Evolutionary conservation across 2,113 vertebrate species (phyloP).

Genomic region (Mesembrinibis cayennensis): DNA sequence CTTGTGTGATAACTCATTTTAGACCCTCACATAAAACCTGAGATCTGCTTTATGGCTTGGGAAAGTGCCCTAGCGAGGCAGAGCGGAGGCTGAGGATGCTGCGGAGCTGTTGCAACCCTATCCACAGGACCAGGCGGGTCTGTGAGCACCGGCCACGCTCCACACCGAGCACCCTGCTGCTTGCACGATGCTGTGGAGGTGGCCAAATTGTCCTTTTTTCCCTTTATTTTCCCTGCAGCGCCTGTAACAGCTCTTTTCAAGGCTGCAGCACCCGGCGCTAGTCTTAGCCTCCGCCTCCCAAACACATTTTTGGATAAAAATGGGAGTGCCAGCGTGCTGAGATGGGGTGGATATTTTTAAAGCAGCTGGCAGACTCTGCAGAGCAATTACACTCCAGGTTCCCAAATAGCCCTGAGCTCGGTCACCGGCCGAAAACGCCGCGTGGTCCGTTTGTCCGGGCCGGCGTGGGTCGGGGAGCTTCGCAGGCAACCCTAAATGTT

Average conservation of each 20-base stretch:
- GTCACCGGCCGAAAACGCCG: not conserved
- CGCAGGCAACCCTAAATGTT: not conserved
- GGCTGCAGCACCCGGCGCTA: not conserved
- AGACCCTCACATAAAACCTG: not conserved
- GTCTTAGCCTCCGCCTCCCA: not conserved
- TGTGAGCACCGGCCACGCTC: rapidly evolving
- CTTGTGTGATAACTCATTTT: not conserved
- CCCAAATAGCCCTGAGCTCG: not conserved
- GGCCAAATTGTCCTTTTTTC: not conserved
- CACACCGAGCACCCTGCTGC: rapidly evolving
- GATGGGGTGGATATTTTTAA: constrained; percentile 36
- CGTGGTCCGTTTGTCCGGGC: rapidly evolving
- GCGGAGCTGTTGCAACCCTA: rapidly evolving
- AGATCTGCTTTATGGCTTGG: not conserved
- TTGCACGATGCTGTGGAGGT: rapidly evolving
- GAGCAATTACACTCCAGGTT: not conserved
- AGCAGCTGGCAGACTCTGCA: constrained; percentile 19
- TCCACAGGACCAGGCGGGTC: rapidly evolving
- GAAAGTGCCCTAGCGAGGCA: not conserved
- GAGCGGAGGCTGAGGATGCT: not conserved
- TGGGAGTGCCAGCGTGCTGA: not conserved
- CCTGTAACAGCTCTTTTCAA: not conserved
- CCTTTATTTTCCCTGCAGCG: not conserved
- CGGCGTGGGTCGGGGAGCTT: not conserved
- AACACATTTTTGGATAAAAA: not conserved